Base-by-base conservation (phyloP, 2,113 vertebrate genomes). In the Lasiurus cinereus region DNA sequence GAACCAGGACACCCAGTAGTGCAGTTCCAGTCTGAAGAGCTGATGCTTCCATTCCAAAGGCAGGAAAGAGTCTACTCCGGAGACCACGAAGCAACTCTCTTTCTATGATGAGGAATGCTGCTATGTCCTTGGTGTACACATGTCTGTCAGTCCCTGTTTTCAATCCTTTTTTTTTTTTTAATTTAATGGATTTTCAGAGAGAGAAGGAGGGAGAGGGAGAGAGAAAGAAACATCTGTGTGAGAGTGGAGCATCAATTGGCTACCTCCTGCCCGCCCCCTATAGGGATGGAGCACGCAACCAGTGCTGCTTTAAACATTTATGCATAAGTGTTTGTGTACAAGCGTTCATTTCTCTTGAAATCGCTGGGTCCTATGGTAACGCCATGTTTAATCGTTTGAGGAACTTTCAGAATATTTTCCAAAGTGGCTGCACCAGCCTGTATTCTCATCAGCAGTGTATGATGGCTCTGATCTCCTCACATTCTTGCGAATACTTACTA, bases 51-150 rank as follows among this genome's bases (percentile, higher is more conserved):
- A 48, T 22, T 21, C 12, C 62, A 21, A 59, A 48, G 21, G 11
- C 5, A 59, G 29, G 50, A 14, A 36, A 70, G 56, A 31, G 64
- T 21, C 43, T 7, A 13, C 5, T 21, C 1, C 1, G 4, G n/a
- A 50, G 83, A 18, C 1, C 24, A 2, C 11, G 14, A 48, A 62
- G 62, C 70, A 85, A 12, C 48, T 19, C 43, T n/a, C 39, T 6
- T 15, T 9, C 43, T 21, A 1, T 31, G 15, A 10, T 4, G 31
- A 29, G 27, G 5, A 50, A 16, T 0, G 27, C 54, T 50, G 13
- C n/a, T 29, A 0, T 27, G n/a, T 54, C 18, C 33, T 21, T 8
- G 33, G 46, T 11, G 0, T 6, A 8, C 22, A 5, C 4, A 12
- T 8, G 27, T 8, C 43, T 66, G 80, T 19, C 2, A 13, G 31